Conservation (phyloP, 2,888 invertebrate species). For the Elysia crispata region DNA sequence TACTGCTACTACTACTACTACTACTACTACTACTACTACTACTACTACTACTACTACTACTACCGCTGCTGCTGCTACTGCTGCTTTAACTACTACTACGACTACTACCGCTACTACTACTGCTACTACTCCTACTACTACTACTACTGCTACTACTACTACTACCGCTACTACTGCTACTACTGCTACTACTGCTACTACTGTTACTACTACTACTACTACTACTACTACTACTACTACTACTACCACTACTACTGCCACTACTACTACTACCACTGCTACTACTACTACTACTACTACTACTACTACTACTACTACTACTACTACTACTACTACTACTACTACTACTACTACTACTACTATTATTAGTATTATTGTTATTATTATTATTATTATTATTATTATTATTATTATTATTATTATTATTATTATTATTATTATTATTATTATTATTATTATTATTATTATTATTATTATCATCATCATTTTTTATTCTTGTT, state of each 20-base stretch:
- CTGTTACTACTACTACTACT: conserved; percentile 31
- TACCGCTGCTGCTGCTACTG: conserved; percentile 43
- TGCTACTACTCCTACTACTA: too few species aligned
- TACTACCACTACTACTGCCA: conserved; percentile 28
- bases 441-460: too few species aligned
- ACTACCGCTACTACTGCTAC: conserved; percentile 40
- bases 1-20: too few species aligned
- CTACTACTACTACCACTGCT: conserved; percentile 18
- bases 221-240: too few species aligned
- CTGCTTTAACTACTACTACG: too few species aligned
- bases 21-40: conserved; percentile 37
- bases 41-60: conserved; percentile 37
- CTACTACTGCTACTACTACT: conserved; percentile 30
- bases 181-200: conserved; percentile 36
- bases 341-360: conserved; percentile 39
- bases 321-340: conserved; percentile 38
- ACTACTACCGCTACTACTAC: too few species aligned
- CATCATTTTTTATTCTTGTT: too few species aligned
- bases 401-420: too few species aligned
- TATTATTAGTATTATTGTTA: too few species aligned
- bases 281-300: conserved; percentile 42
- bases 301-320: conserved; percentile 43
- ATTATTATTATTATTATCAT: too few species aligned
- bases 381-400: too few species aligned
- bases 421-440: too few species aligned